Evolutionary conservation across 2,888 invertebrate genomes (phyloP), one percentile per base, ranked within the genome.

Genomic region (Dicyrtoma fusca): DNA sequence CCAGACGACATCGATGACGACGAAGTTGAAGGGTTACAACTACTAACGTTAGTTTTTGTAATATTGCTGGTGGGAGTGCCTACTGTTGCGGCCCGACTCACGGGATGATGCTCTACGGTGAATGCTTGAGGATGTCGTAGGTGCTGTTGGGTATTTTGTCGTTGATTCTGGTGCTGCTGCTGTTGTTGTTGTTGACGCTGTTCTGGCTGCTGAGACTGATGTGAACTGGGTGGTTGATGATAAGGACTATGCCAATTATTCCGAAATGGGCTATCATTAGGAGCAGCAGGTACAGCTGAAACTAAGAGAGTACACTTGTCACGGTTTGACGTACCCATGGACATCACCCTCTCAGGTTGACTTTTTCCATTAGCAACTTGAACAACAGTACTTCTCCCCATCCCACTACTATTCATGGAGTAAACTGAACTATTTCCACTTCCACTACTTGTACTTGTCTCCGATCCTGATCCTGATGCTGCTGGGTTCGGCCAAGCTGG

Each of bases 211-310:
- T 21, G 57, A 25, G 11, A n/a, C n/a, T n/a, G n/a, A n/a, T n/a
- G n/a, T n/a, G n/a, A n/a, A n/a, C n/a, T n/a, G 45, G 45, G n/a
- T 69, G 14, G 23, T 70, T 68, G 76, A 47, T 72, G 76, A 64
- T 73, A 72, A 49, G 71, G 71, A 71, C 73, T 26, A 6, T 26
- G 21, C 65, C 65, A 65, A 65, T 65, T 64, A 64, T 62, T 62
- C 71, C 74, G 77, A 75, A 79, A 79, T 76, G 79, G 79, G 75
- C 77, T 76, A 77, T 79, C 79, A 79, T 79, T 79, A 76, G 66
- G 55, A 34, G 65, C 76, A 73, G 72, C 73, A 59, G 78, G 78
- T 76, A 71, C 69, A 51, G 47, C 47, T 47, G 66, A 51, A 55
- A 65, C 69, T 63, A 51, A 25, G 57, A 59, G 19, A 61, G 57